Conservation (phyloP, 2,888 invertebrate genomes). For the Oasisia sp. region DNA sequence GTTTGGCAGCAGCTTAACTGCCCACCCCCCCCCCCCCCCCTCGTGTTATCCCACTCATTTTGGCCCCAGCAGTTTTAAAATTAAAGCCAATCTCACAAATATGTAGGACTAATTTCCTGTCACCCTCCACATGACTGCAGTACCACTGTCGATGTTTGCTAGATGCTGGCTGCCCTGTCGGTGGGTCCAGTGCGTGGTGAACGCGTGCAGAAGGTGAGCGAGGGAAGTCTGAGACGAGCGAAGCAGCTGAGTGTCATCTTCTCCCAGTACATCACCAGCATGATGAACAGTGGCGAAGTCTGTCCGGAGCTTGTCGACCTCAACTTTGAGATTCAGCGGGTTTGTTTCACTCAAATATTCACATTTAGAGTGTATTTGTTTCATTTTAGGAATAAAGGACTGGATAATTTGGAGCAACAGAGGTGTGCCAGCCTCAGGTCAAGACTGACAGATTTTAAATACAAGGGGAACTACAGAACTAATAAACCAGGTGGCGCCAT, state of each 20-base stretch:
- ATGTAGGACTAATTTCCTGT: too few species aligned
- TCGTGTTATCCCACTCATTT: too few species aligned
- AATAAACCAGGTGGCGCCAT: too few species aligned
- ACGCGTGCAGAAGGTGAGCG: neutral
- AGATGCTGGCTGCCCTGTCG: neutral
- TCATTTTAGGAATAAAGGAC: too few species aligned
- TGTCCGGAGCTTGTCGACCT: constrained; percentile 40
- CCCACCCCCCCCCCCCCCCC: too few species aligned
- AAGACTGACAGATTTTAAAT: neutral
- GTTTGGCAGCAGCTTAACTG: too few species aligned
- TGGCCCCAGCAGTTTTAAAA: too few species aligned
- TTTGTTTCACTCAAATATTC: neutral
- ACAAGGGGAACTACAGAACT: neutral
- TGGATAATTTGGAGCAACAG: too few species aligned
- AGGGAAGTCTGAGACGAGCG: constrained; percentile 34
- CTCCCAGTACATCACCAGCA: constrained; percentile 44
- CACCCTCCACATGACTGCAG: neutral
- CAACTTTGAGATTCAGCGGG: constrained; percentile 42
- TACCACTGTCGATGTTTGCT: neutral
- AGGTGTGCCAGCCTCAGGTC: neutral
- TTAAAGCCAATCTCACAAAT: too few species aligned
- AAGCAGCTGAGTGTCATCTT: constrained; percentile 47
- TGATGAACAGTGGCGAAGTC: constrained; percentile 47
- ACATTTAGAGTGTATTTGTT: too few species aligned
- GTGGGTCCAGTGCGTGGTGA: neutral